A percentile compares a stretch with the other conserved stretches of the same genome.
Conservation (phyloP, 2,113 vertebrate species). For the Nibea albiflora region DNA sequence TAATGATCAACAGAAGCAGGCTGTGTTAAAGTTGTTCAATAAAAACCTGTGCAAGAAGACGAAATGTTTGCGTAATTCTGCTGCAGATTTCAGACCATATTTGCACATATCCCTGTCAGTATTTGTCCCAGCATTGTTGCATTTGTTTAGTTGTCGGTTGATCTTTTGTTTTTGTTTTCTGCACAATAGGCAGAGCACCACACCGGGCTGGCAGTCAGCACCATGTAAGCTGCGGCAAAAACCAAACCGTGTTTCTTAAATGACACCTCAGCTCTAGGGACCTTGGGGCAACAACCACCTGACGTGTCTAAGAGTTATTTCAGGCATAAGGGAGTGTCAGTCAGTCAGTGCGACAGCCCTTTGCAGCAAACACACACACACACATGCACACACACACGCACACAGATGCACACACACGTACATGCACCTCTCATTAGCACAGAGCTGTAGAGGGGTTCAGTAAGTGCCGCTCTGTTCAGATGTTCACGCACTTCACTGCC, state of each 20-base stretch:
- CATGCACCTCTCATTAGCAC: constrained; percentile 72
- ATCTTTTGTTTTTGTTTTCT: constrained; percentile 31
- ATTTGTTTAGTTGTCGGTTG: constrained; percentile 17
- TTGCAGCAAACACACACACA: constrained; percentile 51
- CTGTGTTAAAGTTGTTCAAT: not conserved
- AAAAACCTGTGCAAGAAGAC: not conserved
- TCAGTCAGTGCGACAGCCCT: constrained; percentile 66
- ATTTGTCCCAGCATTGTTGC: not conserved
- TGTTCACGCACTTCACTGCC: constrained; percentile 58
- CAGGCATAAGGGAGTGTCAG: constrained; percentile 73
- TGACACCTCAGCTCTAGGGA: constrained; percentile 70
- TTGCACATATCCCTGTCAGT: constrained; percentile 16
- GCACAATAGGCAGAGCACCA: constrained; percentile 16
- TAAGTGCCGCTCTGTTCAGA: constrained; percentile 66
- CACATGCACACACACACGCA: constrained; percentile 25
- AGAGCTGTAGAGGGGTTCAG: constrained; percentile 59
- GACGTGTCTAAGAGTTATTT: constrained; percentile 74
- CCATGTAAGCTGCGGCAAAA: constrained; percentile 54
- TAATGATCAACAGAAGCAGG: not conserved
- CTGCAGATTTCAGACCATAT: constrained; percentile 3
- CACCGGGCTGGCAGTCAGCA: constrained; percentile 40
- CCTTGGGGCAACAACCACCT: constrained; percentile 70
- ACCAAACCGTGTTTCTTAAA: constrained; percentile 70
- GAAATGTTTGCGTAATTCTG: not conserved
- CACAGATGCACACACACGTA: constrained; percentile 20